These are phyloP conservation scores for Augochlorella aurata DNA, from an alignment of 2,888 invertebrate genomes.

Conservation along the genomic window DNA sequence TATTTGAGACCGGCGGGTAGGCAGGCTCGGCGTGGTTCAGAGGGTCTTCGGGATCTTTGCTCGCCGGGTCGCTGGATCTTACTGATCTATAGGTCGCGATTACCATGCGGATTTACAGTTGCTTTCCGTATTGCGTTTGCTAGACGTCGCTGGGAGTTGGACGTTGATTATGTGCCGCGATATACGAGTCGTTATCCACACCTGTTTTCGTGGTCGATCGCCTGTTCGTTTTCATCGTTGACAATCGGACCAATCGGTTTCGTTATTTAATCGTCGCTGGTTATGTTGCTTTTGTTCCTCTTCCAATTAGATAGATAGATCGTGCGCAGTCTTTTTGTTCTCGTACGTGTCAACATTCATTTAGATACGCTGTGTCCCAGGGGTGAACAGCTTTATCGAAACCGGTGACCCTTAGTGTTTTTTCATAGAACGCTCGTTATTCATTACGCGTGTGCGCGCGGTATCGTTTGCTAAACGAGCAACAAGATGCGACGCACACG, in stretches of 20 bases:
- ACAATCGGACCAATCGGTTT: conserved; percentile 67
- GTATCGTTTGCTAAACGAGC: conserved; percentile 59
- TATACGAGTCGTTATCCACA: no score
- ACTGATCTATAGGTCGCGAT: background rate
- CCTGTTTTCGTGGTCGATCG: background rate
- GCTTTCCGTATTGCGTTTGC: no score
- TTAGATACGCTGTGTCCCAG: conserved; percentile 60
- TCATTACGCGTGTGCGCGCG: conserved; percentile 48
- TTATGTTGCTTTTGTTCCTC: conserved; percentile 60
- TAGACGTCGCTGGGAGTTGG: no score
- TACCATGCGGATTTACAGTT: no score
- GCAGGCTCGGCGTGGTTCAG: conserved; percentile 64
- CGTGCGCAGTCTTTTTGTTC: conserved; percentile 30
- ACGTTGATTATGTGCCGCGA: no score
- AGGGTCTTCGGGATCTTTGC: conserved; percentile 73
- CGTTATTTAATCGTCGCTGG: conserved; percentile 38
- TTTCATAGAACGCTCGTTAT: conserved; percentile 66
- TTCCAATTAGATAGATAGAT: conserved; percentile 51
- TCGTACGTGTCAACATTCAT: conserved; percentile 57
- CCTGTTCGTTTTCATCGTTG: conserved; percentile 35
- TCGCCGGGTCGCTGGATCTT: conserved; percentile 62
- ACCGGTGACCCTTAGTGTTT: conserved; percentile 67
- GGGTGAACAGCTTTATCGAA: conserved; percentile 68
- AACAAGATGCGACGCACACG: conserved; percentile 23
- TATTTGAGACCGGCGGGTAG: conserved; percentile 74